These are phyloP conservation scores for Cheilosia grossa DNA, from an alignment of 2,888 invertebrate genomes.

Conservation along the genomic window DNA sequence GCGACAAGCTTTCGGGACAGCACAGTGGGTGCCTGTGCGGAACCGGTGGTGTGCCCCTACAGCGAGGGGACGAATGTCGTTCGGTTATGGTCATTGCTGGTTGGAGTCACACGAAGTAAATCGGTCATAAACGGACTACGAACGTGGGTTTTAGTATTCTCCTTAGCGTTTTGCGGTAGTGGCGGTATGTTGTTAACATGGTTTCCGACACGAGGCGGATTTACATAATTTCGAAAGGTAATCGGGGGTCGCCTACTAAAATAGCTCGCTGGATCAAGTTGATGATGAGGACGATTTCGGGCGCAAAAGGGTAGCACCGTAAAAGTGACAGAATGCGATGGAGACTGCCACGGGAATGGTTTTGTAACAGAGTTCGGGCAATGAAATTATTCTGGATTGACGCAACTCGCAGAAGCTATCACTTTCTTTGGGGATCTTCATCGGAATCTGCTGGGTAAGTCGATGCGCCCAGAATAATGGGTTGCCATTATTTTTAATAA, in stretches of 20 bases:
- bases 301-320: neutral
- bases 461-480: too few species aligned
- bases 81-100: constrained; percentile 49
- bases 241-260: constrained; percentile 1
- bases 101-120: constrained; percentile 44
- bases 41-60: too few species aligned
- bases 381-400: too few species aligned
- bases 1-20: constrained; percentile 32
- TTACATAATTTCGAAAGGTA: constrained; percentile 49
- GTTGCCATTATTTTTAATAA: too few species aligned
- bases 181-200: constrained; percentile 38
- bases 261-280: neutral
- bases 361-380: too few species aligned
- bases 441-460: too few species aligned
- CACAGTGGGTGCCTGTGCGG: constrained; percentile 21
- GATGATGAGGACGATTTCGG: neutral
- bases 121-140: constrained; percentile 50
- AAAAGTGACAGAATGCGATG: too few species aligned
- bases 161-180: constrained; percentile 29
- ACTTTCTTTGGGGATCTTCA: too few species aligned
- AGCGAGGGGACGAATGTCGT: constrained; percentile 12
- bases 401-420: too few species aligned
- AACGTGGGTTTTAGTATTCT: constrained; percentile 32
- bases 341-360: too few species aligned
- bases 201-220: constrained; percentile 31